Base-by-base conservation (phyloP, 2,113 vertebrate species). In the Marmota monax region DNA sequence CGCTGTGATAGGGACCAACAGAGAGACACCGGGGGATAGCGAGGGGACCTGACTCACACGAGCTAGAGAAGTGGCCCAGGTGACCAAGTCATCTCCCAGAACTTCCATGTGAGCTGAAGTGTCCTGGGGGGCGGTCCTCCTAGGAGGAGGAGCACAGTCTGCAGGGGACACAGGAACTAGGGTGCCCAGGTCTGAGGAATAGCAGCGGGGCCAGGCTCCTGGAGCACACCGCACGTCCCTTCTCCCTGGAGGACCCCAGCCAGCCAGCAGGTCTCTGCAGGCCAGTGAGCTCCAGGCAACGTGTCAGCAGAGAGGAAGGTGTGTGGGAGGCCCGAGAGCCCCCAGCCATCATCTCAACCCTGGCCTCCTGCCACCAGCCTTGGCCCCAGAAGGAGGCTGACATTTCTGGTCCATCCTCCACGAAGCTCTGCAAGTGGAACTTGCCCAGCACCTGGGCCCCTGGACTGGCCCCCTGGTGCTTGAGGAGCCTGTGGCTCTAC, bases 401-500 rank as follows among this genome's bases (percentile, higher is more conserved):
- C 2, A 27, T 12, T 13, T 61, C 63, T 25, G 3, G 32, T 23
- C 18, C 32, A 18, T 29, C 2, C 73, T 34, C 3, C n/a, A 34
- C 34, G 10, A 34, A 39, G 22, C 13, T 73, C 65, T 27, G 18
- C 34, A 27, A 29, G 18, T 37, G 53, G 16, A 32, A 13, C 2
- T 2, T 25, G 1, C 2, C 3, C 53, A 73, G 39, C 65, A 3
- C 10, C 23, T 12, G 74, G 45, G 34, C 42, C 32, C 39, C 29
- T 13, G 7, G 4, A 22, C 32, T 10, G 4, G 5, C 25, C 78
- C 85, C 42, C 7, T 0, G 0, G 14, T 18, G 10, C 61, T 18
- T 2, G 0, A 20, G 51, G 16, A n/a, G 16, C 29, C 4, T 0
- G 0, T 1, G 63, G 16, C 58, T 67, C 34, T 4, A 0, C 0